Evolutionary conservation across 1,140 invertebrate species (phyloP), one percentile per base, ranked within the genome.

Genomic region (Hirudo medicinalis): DNA sequence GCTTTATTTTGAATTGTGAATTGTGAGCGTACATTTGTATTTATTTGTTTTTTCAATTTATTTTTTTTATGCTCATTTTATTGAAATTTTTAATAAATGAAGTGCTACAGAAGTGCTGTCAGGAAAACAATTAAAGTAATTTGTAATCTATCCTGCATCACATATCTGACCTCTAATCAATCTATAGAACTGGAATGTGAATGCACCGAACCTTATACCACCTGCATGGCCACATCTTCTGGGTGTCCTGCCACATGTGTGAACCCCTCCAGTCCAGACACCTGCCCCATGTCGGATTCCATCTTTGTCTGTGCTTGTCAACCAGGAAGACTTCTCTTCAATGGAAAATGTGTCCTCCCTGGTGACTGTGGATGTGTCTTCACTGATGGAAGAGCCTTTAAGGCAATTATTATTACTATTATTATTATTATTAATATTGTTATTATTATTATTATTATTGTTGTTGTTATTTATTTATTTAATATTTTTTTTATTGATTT

Each of bases 171-270:
- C 8, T 25, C 22, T 15, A 25, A 2, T 13, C 8, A 63, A 63
- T 25, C 9, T 6, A 25, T 20, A 63, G 57, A 63, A 63, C 19
- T 32, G 29, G 57, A 63, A 11, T 63, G 57, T 20, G 11, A 63
- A 13, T 63, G 57, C 57, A 32, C 29, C 11, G 57, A 63, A 32
- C 57, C 57, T 13, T 25, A 63, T 20, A 63, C 57, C 11, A 32
- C 29, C 57, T 63, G 57, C 57, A 63, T 63, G 57, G 57, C 57
- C 22, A 63, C 57, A 13, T 22, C 57, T 15, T 32, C 57, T 9
- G 57, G 57, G 1, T 63, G 57, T n/a, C 57, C 57, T 32, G 57
- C 57, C 57, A 63, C 57, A 3, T 63, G 57, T 32, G 2, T 6
- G 11, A 63, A 63, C 29, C 57, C 57, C 13, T 25, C 57, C 1